These are phyloP conservation scores for human DNA, from an alignment of 2,113 vertebrate species.

Conservation along the genomic window GRCh38 chr6:151946001-151946500, in stretches of 20 bases:
- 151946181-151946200: not conserved
- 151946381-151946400: not conserved
- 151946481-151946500: not conserved
- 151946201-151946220: not conserved
- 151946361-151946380: not conserved
- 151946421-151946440: not conserved
- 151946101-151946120: not conserved
- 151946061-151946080: not conserved
- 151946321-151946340: not conserved
- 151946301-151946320: not conserved
- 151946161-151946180: not conserved
- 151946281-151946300: not conserved
- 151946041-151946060: not conserved
- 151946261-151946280: not conserved
- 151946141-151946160: not conserved
- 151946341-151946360: not conserved
- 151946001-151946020: not conserved
- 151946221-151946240: not conserved
- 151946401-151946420: not conserved
- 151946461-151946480: not conserved
- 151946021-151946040: not conserved
- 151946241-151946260: not conserved
- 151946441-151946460: conserved; percentile 22
- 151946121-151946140: not conserved
- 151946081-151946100: not conserved